Evolutionary conservation across 2,797 vertebrate species (phyloP), one percentile per base, ranked within the genome.

Genomic region (Bufotes viridis): DNA sequence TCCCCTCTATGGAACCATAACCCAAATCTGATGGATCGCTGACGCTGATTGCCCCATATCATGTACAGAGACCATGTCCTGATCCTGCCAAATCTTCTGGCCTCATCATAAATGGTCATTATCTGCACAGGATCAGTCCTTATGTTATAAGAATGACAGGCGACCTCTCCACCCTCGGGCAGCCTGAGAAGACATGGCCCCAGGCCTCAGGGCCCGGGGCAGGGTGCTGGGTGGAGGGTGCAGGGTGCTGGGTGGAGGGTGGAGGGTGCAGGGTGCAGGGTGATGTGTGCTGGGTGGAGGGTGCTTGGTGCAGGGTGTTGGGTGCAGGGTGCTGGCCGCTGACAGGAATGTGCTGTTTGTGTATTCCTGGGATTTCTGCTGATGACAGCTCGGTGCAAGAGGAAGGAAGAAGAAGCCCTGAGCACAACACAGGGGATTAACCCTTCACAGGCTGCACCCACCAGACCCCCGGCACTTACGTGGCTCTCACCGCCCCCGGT

Each of bases 401-500:
- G 81, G 65, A 69, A 82, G 69, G 60, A 18, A 75, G 81, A 49
- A 49, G 26, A 42, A 63, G 14, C 78, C 51, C 24, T 87, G 55
- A 69, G 4, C 24, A 51, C 76, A 81, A 51, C 53, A 84, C 17
- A 42, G n/a, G 4, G 42, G 7, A 78, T 65, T 51, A 76, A 51
- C 58, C 84, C 57, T 51, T 42, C 20, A n/a, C 20, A 13, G 29
- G 82, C 26, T 7, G 26, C 69, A 29, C 26, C 26, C 13, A 1
- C 7, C 15, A 42, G n/a, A 42, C 60, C 22, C 13, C 22, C 42
- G 3, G 49, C 53, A 93, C 98, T 96, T 96, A 99, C 98, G 94
- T 96, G 93, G 97, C 98, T 90, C 96, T 94, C n/a, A 96, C 92
- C 2, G 96, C 96, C 90, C 96, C 97, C 0, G 98, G 98, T 87